These are phyloP conservation scores for Drosophila sordidula DNA, from an alignment of 2,888 invertebrate species.

Conservation along the genomic window DNA sequence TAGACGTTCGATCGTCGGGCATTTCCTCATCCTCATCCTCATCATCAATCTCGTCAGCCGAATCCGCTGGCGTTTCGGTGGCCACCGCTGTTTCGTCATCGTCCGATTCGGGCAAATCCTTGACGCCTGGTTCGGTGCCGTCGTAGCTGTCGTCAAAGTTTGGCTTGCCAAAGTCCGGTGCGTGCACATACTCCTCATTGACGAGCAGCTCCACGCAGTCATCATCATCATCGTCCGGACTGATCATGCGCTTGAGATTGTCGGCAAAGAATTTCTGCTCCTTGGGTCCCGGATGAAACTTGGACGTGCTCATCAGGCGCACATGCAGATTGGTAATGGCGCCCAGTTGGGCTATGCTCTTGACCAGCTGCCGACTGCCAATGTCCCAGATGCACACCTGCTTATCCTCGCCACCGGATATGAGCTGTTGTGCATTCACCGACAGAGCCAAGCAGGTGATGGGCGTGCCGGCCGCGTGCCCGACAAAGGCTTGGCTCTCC, in stretches of 20 bases:
- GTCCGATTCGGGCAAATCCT: not conserved
- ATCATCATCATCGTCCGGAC: slow-evolving; percentile 82
- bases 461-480: slow-evolving; percentile 87
- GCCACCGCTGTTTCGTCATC: not conserved
- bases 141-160: slow-evolving; percentile 22
- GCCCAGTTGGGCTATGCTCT: slow-evolving; percentile 90
- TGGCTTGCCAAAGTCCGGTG: not conserved
- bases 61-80: not conserved
- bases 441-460: slow-evolving; percentile 91
- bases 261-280: slow-evolving; percentile 87
- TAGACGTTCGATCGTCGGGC: not conserved
- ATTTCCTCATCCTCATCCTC: not conserved
- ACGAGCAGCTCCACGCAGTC: slow-evolving; percentile 85
- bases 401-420: slow-evolving; percentile 92
- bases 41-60: not conserved
- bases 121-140: not conserved
- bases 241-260: slow-evolving; percentile 88
- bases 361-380: slow-evolving; percentile 90
- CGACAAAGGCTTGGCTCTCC: slow-evolving; percentile 86
- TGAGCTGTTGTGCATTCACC: slow-evolving; percentile 89
- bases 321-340: slow-evolving; percentile 90
- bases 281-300: slow-evolving; percentile 87
- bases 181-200: slow-evolving; percentile 35
- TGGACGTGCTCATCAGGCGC: slow-evolving; percentile 87
- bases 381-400: slow-evolving; percentile 93